Conservation (phyloP, 2,113 vertebrate species). For the Aviceda subcristata region DNA sequence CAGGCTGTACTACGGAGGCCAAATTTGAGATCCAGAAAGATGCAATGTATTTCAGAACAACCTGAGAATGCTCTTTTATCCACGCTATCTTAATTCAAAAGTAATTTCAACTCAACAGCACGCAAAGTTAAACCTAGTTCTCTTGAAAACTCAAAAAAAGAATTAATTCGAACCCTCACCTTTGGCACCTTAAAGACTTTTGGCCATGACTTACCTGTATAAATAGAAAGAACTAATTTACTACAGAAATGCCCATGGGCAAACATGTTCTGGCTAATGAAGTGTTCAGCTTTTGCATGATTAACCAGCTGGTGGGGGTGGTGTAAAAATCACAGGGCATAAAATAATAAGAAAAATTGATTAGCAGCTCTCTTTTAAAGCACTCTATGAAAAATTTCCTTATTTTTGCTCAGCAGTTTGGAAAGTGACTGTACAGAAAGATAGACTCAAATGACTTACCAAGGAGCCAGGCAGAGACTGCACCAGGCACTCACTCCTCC, state of each 20-base stretch:
- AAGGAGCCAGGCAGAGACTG: conserved; percentile 17
- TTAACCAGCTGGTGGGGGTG: conserved; percentile 94
- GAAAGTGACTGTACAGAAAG: conserved; percentile 31
- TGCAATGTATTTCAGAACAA: not conserved
- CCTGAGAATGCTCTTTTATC: not conserved
- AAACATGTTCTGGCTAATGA: conserved; percentile 93
- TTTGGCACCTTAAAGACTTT: conserved; percentile 80
- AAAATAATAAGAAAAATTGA: conserved; percentile 94
- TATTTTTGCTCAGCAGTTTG: conserved; percentile 51
- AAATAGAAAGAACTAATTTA: conserved; percentile 87
- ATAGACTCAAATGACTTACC: conserved; percentile 47
- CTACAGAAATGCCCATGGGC: conserved; percentile 88
- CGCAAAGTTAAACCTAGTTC: conserved; percentile 39
- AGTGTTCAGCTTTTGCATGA: conserved; percentile 92
- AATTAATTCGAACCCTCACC: conserved; percentile 79
- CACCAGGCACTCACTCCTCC: conserved; percentile 11
- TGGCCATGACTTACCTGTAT: conserved; percentile 85
- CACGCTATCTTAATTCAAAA: conserved; percentile 22
- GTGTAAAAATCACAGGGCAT: conserved; percentile 89
- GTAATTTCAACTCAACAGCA: conserved; percentile 22
- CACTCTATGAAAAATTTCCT: conserved; percentile 64
- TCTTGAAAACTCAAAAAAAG: conserved; percentile 43
- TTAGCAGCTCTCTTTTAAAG: conserved; percentile 88
- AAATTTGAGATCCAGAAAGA: not conserved
- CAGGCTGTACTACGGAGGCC: not conserved